Conservation (phyloP, 2,797 vertebrate species). For the Florisuga fusca region DNA sequence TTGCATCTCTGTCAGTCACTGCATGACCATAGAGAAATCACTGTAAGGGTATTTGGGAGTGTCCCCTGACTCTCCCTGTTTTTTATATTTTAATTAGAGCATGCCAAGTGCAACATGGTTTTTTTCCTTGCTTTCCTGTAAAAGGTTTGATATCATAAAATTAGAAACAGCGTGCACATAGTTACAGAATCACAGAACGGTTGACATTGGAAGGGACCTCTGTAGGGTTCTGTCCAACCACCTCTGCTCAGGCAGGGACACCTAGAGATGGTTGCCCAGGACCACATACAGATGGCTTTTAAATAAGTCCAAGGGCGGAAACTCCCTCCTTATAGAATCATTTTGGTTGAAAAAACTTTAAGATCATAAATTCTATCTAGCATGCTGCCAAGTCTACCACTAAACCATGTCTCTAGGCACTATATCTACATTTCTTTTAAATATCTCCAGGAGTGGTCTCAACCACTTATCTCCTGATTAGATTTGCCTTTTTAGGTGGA, state of each 20-base stretch:
- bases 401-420: background rate
- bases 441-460: background rate
- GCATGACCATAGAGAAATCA: background rate
- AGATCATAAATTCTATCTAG: too few relatives aligned
- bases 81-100: slow-evolving; percentile 1
- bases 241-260: background rate
- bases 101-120: background rate
- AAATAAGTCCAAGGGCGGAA: background rate
- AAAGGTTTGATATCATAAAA: background rate
- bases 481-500: background rate
- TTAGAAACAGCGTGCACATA: background rate
- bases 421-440: background rate
- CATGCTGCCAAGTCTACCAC: too few relatives aligned
- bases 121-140: background rate
- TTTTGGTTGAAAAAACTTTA: too few relatives aligned
- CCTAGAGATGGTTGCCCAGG: background rate
- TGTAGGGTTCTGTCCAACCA: background rate
- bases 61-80: background rate
- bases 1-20: background rate
- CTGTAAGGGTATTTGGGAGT: background rate
- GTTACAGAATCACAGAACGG: background rate
- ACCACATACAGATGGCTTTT: background rate
- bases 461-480: background rate
- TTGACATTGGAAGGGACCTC: background rate
- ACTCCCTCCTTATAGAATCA: background rate